A percentile compares a stretch with the other conserved stretches of the same genome.
phyloP scores from a whole-genome alignment of 2,888 invertebrate species.

The Halictus quadricinctus region DNA sequence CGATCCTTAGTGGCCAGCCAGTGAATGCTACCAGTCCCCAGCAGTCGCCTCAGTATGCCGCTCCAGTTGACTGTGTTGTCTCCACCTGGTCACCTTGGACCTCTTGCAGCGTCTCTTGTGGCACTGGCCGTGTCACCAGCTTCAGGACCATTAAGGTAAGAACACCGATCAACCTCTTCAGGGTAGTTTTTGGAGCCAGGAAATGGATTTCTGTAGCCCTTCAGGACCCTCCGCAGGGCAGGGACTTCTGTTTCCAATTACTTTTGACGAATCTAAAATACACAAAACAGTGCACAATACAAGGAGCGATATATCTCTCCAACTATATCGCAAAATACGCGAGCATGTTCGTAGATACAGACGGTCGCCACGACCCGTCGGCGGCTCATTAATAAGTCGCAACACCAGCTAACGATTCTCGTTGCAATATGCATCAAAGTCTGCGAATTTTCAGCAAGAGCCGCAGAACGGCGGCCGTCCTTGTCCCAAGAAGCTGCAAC shows the following conservation, averaged over 20 bases:
- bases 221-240: neutral
- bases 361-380: neutral
- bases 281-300: neutral
- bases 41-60: conserved; percentile 26
- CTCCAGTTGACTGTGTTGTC: conserved; percentile 87
- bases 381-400: neutral
- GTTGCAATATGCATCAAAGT: neutral
- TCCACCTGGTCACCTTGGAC: conserved; percentile 94
- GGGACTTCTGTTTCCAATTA: neutral
- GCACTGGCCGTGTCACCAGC: conserved; percentile 88
- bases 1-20: conserved; percentile 69
- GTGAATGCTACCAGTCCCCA: conserved; percentile 25
- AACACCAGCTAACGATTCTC: neutral
- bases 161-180: neutral
- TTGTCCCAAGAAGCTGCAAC: conserved; percentile 86
- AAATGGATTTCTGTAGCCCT: too few species aligned
- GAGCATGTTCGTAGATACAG: neutral
- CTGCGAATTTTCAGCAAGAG: conserved; percentile 81
- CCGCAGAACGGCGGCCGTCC: conserved; percentile 86
- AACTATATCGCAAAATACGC: neutral
- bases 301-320: too few species aligned
- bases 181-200: neutral
- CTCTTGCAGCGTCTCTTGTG: conserved; percentile 91
- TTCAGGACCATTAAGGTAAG: conserved; percentile 85
- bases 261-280: neutral